Percentiles rank a stretch among this genome's conserved stretches.
Evolutionary conservation across 2,797 vertebrate species (phyloP).

Genomic region (Benthosema pterotum): DNA sequence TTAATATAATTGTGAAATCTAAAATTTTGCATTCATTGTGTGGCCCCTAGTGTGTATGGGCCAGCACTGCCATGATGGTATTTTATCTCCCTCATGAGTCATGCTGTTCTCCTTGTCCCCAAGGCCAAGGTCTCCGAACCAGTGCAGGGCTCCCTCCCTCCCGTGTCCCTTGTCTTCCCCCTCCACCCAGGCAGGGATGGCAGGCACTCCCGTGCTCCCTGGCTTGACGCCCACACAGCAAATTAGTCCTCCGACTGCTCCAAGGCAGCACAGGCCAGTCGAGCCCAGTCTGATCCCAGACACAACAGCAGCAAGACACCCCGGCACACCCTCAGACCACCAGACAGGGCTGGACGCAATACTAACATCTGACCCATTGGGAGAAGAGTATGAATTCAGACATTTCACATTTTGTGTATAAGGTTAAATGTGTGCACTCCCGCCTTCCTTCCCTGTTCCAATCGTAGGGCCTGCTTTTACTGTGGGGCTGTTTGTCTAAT

Average conservation of each 20-base stretch:
- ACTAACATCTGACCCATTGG: constrained; percentile 52
- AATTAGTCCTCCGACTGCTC: constrained; percentile 55
- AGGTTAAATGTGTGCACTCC: neutral
- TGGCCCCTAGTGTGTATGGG: no score
- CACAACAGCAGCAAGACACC: constrained; percentile 57
- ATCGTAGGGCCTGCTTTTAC: constrained; percentile 13
- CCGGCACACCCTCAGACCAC: constrained; percentile 55
- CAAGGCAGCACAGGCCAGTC: constrained; percentile 57
- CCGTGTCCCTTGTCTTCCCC: constrained; percentile 3
- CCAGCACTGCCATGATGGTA: constrained; percentile 1
- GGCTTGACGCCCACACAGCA: constrained; percentile 42
- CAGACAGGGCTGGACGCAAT: constrained; percentile 46
- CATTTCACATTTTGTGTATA: constrained; percentile 43
- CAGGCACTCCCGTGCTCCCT: constrained; percentile 26
- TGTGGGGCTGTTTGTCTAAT: constrained; percentile 30
- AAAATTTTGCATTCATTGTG: no score
- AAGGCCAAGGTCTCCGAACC: constrained; percentile 48
- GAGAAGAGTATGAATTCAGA: constrained; percentile 35
- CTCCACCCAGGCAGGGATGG: constrained; percentile 30
- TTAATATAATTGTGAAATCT: no score
- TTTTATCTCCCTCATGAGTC: constrained; percentile 41
- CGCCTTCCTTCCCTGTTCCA: neutral
- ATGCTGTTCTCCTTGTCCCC: constrained; percentile 42
- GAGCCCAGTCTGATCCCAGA: constrained; percentile 62
- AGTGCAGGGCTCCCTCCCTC: constrained; percentile 12